A percentile compares a stretch with the other conserved stretches of the same genome.
Conservation (phyloP, 1,140 invertebrate species). For the Eueides isabella region DNA sequence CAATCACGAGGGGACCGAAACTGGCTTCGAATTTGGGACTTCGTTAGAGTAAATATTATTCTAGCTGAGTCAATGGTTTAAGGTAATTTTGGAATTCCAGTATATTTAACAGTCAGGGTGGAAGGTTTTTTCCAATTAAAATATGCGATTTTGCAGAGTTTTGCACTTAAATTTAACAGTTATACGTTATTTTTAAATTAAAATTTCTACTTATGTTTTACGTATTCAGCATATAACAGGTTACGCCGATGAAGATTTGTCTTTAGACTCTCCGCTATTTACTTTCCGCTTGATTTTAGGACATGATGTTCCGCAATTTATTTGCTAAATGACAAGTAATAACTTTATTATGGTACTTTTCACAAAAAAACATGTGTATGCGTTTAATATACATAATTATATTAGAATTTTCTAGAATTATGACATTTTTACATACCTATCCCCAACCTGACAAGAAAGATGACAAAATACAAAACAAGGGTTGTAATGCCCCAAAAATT, state of each 20-base stretch:
- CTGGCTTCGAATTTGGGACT: conserved; percentile 56
- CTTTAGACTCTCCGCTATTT: no score
- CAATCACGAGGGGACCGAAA: conserved; percentile 64
- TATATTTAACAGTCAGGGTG: not conserved
- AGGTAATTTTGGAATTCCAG: not conserved
- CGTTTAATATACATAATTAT: no score
- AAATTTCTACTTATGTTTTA: no score
- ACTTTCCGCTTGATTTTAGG: no score
- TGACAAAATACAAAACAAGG: conserved; percentile 13
- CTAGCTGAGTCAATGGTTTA: conserved; percentile 30
- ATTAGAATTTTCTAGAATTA: not conserved
- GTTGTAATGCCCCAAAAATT: conserved; percentile 40
- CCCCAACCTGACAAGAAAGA: not conserved
- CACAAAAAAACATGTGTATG: no score
- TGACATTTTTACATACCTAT: not conserved
- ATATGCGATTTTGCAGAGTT: not conserved
- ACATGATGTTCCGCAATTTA: no score
- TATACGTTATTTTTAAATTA: not conserved
- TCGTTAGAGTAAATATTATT: conserved; percentile 36
- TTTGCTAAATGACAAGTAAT: no score
- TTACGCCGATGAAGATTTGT: not conserved
- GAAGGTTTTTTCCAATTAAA: not conserved
- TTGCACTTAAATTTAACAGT: not conserved
- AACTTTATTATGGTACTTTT: no score
- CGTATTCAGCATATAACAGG: not conserved